Percentiles rank a stretch among this genome's conserved stretches.
phyloP scores from a whole-genome alignment of 1,140 invertebrate genomes.

The Uloborus diversus region DNA sequence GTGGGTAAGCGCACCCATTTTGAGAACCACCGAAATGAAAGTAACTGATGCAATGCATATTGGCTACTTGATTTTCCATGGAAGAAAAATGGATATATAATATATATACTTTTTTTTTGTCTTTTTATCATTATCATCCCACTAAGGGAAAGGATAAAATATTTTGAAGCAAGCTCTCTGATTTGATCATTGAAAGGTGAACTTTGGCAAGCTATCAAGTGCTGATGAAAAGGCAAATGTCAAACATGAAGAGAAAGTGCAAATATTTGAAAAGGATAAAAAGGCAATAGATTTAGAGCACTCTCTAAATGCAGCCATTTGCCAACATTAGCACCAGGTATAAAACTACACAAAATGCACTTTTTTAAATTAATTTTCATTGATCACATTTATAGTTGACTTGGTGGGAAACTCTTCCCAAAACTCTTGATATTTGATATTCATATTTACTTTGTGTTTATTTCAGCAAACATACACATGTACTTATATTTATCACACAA shows the following conservation, averaged over 20 bases:
- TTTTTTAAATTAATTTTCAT: slow-evolving; percentile 34
- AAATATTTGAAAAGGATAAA: slow-evolving; percentile 2
- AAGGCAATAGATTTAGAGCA: slow-evolving; percentile 23
- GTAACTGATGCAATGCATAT: not conserved
- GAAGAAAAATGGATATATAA: slow-evolving; percentile 3
- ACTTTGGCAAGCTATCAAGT: slow-evolving; percentile 43
- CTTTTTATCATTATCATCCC: not conserved
- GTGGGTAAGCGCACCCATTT: slow-evolving; percentile 10
- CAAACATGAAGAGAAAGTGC: not conserved
- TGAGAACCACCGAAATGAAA: slow-evolving; percentile 13
- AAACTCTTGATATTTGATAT: slow-evolving; percentile 42
- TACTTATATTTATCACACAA: slow-evolving; percentile 43
- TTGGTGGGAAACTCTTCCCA: slow-evolving; percentile 31
- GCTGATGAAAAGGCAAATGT: slow-evolving; percentile 20
- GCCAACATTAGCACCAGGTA: slow-evolving; percentile 47
- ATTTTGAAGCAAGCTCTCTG: slow-evolving; percentile 49
- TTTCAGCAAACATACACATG: slow-evolving; percentile 25
- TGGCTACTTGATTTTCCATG: not conserved
- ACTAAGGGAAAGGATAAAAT: slow-evolving; percentile 27
- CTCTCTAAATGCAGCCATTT: slow-evolving; percentile 9
- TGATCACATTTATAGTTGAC: slow-evolving; percentile 47
- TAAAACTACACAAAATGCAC: slow-evolving; percentile 29
- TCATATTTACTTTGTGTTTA: slow-evolving; percentile 13
- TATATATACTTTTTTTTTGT: not conserved
- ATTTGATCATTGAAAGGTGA: slow-evolving; percentile 49